Evolutionary conservation across 2,797 vertebrate species (phyloP), one percentile per base, ranked within the genome.

Genomic region (Sebastes kiyomatsui): DNA sequence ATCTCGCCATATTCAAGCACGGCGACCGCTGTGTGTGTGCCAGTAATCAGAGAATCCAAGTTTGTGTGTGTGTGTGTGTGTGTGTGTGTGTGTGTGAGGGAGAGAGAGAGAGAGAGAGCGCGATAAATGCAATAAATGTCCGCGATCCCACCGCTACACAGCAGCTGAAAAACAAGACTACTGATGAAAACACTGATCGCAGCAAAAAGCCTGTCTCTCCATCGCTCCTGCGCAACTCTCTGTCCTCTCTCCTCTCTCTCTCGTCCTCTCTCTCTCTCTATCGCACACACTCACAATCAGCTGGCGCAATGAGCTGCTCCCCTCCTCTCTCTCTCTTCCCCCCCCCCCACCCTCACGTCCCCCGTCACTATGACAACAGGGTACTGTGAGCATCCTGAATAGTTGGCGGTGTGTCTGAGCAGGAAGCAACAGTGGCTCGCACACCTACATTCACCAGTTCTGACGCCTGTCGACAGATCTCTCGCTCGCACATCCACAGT

Each of bases 351-450:
- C 38, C 95, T 96, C 95, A 91, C 54, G 14, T 90, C 56, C 30
- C 79, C 52, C 38, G 95, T 97, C 94, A 92, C 94, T 95, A 97
- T 96, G 97, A 95, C 96, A 96, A 97, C 95, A 49, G 87, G 84
- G 78, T 1, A 82, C 91, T 69, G 80, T 60, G 86, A 92, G 92
- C 92, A 93, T 93, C 92, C 88, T 89, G 80, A 86, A 83, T 83
- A 87, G 86, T 84, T 86, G 83, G 71, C 83, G 77, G 75, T 49
- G 81, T 74, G 79, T 79, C 80, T 76, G 88, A 85, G 79, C 79
- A 81, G 86, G 81, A 91, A 85, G 81, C 73, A 69, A 82, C 20
- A 6, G 73, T 23, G 56, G 77, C 72, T 83, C 82, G 27, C 85
- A 79, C 87, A 87, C 91, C 75, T 84, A 68, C 83, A 62, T 72